These are phyloP conservation scores for Drosophila trichaetosa DNA, from an alignment of 2,888 invertebrate species.

Conservation along the genomic window DNA sequence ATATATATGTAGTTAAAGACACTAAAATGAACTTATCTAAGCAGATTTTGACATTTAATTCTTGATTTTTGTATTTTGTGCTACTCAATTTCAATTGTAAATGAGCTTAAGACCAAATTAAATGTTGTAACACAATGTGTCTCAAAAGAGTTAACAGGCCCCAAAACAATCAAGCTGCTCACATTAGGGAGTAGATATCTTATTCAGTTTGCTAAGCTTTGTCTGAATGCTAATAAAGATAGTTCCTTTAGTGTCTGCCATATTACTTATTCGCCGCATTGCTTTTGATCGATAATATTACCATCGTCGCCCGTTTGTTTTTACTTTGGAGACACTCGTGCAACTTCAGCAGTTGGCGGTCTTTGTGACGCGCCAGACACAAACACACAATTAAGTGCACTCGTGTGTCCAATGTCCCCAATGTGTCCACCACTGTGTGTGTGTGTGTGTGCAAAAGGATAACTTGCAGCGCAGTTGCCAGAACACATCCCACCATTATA, in stretches of 20 bases:
- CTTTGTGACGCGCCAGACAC: slow-evolving; percentile 51
- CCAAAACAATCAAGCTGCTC: not conserved
- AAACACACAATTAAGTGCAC: slow-evolving; percentile 67
- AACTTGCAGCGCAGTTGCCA: slow-evolving; percentile 55
- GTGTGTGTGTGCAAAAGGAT: slow-evolving; percentile 31
- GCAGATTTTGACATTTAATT: not conserved
- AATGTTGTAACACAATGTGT: not conserved
- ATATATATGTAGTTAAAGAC: not conserved
- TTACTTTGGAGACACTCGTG: slow-evolving; percentile 35
- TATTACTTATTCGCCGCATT: slow-evolving; percentile 10
- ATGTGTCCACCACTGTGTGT: slow-evolving; percentile 28
- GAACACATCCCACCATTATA: slow-evolving; percentile 37
- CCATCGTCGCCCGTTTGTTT: slow-evolving; percentile 21
- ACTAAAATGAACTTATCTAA: not conserved
- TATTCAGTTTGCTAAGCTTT: not conserved
- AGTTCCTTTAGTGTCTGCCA: not conserved
- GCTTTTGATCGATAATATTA: slow-evolving; percentile 26
- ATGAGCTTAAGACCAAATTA: not conserved
- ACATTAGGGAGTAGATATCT: not conserved
- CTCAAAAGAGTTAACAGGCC: not conserved
- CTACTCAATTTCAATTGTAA: not conserved
- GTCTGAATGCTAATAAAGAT: slow-evolving; percentile 2
- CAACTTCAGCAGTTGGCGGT: slow-evolving; percentile 26
- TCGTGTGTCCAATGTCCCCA: slow-evolving; percentile 57
- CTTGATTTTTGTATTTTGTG: not conserved